Evolutionary conservation across 2,888 invertebrate species (phyloP).

Genomic region (Netelia fuscicornis): DNA sequence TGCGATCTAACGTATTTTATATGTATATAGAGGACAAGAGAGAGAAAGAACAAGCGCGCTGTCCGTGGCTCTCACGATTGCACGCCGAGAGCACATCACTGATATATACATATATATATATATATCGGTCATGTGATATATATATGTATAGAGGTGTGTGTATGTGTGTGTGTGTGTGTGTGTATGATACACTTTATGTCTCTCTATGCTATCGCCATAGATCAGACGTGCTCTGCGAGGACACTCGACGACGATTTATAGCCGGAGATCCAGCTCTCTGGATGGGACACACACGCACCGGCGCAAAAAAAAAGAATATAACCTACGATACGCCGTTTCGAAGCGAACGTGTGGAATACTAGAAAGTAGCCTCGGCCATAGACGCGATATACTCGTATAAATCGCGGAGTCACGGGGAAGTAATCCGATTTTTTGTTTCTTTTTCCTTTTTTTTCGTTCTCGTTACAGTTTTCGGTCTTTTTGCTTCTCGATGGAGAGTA

Average conservation of each 20-base stretch:
- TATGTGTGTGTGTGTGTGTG: constrained; percentile 16
- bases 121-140: not conserved
- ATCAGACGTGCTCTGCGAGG: constrained; percentile 55
- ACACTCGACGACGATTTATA: constrained; percentile 66
- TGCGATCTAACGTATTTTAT: constrained; percentile 17
- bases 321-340: constrained; percentile 23
- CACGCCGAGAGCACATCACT: constrained; percentile 41
- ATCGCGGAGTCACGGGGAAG: not conserved
- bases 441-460: not conserved
- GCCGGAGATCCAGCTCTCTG: constrained; percentile 53
- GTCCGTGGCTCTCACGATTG: constrained; percentile 57
- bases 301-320: constrained; percentile 9
- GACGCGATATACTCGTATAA: constrained; percentile 18
- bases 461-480: too few relatives aligned
- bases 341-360: constrained; percentile 44
- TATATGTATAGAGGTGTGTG: constrained; percentile 26
- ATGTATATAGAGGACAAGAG: not conserved
- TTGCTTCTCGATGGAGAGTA: too few relatives aligned
- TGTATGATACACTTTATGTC: constrained; percentile 42
- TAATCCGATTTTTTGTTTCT: not conserved
- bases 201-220: constrained; percentile 55
- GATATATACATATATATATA: constrained; percentile 25
- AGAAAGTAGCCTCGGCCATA: constrained; percentile 38
- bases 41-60: too few relatives aligned
- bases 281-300: constrained; percentile 60